Evolutionary conservation across 2,113 vertebrate species (phyloP), one percentile per base, ranked within the genome.

Genomic region (Beaufortia kweichowensis): DNA sequence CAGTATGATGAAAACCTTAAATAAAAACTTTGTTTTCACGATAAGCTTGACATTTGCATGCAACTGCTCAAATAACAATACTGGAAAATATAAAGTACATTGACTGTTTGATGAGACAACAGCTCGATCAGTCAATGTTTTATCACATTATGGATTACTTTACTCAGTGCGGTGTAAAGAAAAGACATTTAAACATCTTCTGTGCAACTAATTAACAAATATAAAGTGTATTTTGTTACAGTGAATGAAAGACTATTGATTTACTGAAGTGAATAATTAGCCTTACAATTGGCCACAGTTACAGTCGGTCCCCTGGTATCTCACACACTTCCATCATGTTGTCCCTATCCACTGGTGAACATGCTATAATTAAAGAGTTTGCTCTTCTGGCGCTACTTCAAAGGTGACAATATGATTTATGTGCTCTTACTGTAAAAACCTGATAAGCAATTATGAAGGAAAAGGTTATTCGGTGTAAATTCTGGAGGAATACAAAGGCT

Each of bases 361-460:
- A 72, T 41, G 66, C 21, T 66, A 77, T 73, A 48, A 81, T 78
- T 70, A 78, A 72, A 78, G 60, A 72, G 17, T 39, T 65, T 28
- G 57, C 19, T 71, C 56, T 67, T n/a, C 21, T 50, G 26, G 19
- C 33, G 17, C 31, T 11, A 24, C 23, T 23, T 72, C 21, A 55
- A 69, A 12, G 29, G 55, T 73, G 70, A 46, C 70, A 61, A 35
- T 15, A 60, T 57, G 33, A 75, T 64, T 77, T 31, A 76, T 82
- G 50, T 65, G 21, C 23, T 77, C 31, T 68, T 3, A 29, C 31
- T 76, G 75, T 28, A 72, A 53, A 67, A 65, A 31, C 39, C 55
- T 66, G 9, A 39, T 61, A 43, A 75, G 29, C 56, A 79, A 23
- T 61, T 50, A 33, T 61, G 56, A 43, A 73, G 19, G 68, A 56